These are phyloP conservation scores for Andrena cerasifolii DNA, from an alignment of 1,140 invertebrate genomes.

Conservation along the genomic window DNA sequence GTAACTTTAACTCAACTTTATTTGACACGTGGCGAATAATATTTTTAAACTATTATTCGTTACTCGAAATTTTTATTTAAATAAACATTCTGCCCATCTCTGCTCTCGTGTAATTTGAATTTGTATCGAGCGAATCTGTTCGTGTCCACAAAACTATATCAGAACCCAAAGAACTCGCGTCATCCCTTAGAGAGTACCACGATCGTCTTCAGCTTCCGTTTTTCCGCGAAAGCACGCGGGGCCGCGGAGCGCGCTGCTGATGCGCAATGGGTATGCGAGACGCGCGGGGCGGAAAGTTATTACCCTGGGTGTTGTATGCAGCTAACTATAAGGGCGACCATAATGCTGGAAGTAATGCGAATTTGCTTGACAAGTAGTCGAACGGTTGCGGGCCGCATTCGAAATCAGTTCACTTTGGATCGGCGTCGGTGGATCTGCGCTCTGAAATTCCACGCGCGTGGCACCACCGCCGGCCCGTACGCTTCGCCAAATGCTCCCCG, in stretches of 20 bases:
- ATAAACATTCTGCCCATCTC: too few relatives aligned
- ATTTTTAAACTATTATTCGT: too few relatives aligned
- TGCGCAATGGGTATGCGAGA: constrained; percentile 53
- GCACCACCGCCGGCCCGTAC: not conserved
- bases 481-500: constrained; percentile 29
- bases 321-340: constrained; percentile 63
- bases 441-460: constrained; percentile 38
- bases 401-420: constrained; percentile 65
- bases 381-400: constrained; percentile 71
- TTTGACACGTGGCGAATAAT: too few relatives aligned
- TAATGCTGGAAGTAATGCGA: constrained; percentile 74
- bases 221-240: not conserved
- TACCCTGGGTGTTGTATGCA: constrained; percentile 67
- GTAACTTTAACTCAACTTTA: too few relatives aligned
- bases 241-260: not conserved
- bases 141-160: too few relatives aligned
- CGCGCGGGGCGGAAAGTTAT: constrained; percentile 65
- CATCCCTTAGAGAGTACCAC: too few relatives aligned
- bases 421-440: constrained; percentile 8
- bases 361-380: constrained; percentile 79
- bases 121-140: too few relatives aligned
- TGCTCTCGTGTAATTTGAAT: too few relatives aligned
- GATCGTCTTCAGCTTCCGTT: not conserved
- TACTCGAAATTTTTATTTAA: too few relatives aligned
- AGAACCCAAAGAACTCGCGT: too few relatives aligned